Evolutionary conservation across 2,888 invertebrate species (phyloP), one percentile per base, ranked within the genome.

Genomic region (Leucoptera coffeella): DNA sequence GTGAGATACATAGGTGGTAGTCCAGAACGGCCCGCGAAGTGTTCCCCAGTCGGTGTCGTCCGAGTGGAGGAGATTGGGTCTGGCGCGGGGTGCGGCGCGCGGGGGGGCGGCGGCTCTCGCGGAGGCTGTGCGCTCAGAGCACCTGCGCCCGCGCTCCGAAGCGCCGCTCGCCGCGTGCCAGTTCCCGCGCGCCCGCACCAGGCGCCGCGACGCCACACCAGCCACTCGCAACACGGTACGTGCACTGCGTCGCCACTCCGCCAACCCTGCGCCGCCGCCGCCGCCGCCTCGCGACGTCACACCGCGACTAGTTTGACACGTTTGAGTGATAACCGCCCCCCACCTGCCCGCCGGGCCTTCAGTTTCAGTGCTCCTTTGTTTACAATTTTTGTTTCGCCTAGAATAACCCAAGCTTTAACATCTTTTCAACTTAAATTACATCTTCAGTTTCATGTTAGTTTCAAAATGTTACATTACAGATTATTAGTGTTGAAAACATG

Each of bases 51-150:
- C 64, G 60, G 65, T 61, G 64, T 60, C 59, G 65, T 62, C 28
- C 31, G 31, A 23, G 25, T 19, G 20, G 25, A 23, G 15, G 29
- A n/a, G n/a, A n/a, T n/a, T 21, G 14, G 26, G 28, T 22, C 13
- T 21, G 22, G 29, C 50, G 52, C 42, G 53, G 50, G 45, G 36
- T 43, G 38, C 50, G 49, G 55, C 50, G 51, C 46, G 52, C 42
- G 53, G 50, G 45, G 36, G 43, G 38, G 50, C 49, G 55, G 50
- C 48, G 62, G 47, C 47, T 50, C 17, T 57, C 47, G 58, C 64
- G 69, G 60, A 67, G 69, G 67, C 74, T 75, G 73, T 65, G 76
- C 75, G 75, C 76, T 75, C 78, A 77, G 77, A 78, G 78, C 79
- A 79, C 77, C 77, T 77, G 76, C 77, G 77, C 74, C 76, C 69